Conservation (phyloP, 1,140 invertebrate species). For the Drosophila aff. region DNA sequence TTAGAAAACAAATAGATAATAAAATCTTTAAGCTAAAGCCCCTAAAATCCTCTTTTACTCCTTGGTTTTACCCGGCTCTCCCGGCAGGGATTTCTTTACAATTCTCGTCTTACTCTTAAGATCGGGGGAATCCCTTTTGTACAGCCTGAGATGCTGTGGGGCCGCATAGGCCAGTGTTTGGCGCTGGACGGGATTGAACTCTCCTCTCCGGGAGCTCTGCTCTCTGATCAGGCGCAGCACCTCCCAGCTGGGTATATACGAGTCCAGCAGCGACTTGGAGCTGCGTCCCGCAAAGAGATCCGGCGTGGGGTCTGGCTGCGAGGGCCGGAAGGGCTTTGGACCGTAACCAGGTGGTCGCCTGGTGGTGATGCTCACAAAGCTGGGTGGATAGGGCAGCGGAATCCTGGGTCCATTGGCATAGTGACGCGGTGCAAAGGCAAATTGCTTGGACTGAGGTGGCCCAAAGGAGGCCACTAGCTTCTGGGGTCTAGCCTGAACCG, state of each 20-base stretch:
- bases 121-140: constrained; percentile 53
- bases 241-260: constrained; percentile 83
- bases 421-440: constrained; percentile 58
- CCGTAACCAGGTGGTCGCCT: constrained; percentile 31
- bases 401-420: constrained; percentile 56
- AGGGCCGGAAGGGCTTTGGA: constrained; percentile 53
- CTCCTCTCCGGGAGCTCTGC: constrained; percentile 24
- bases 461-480: not conserved
- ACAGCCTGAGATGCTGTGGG: constrained; percentile 46
- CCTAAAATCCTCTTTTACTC: not conserved
- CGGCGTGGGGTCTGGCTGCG: constrained; percentile 59
- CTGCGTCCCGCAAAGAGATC: constrained; percentile 71
- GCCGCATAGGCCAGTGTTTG: constrained; percentile 71
- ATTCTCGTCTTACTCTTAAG: constrained; percentile 6
- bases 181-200: constrained; percentile 23
- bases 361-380: constrained; percentile 76
- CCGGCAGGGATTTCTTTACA: constrained; percentile 52
- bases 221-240: constrained; percentile 60
- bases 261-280: constrained; percentile 75
- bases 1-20: not conserved
- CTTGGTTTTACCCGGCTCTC: constrained; percentile 8
- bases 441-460: constrained; percentile 69
- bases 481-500: not conserved
- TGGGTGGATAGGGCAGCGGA: constrained; percentile 76
- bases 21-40: constrained; percentile 10